Base-by-base conservation (phyloP, 2,888 invertebrate genomes). In the Polia nebulosa region DNA sequence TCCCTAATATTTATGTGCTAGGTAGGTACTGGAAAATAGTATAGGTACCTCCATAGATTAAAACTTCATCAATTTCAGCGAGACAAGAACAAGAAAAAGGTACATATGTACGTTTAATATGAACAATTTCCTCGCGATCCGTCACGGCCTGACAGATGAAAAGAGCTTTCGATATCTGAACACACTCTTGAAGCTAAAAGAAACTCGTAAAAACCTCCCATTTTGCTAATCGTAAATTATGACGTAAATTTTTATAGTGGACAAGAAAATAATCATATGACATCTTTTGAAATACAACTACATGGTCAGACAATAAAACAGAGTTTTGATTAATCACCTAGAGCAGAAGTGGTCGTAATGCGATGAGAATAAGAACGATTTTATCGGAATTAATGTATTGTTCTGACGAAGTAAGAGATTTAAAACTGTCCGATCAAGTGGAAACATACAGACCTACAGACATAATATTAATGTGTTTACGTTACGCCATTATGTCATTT, bases 171-270 rank as follows among this genome's bases (percentile, higher is more conserved):
- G 39, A 78, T 78, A 55, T 32, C 45, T 3, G 25, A 7, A 52
- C 22, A 67, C 41, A 49, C 66, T 70, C 68, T 66, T 69, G 53
- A 67, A 65, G 45, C 67, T 75, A 73, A 68, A 80, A 73, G 60
- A 81, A 82, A 74, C 63, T 74, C 59, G 61, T 78, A 74, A 79
- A 79, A 81, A 71, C 72, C 79, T 78, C 76, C 84, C 65, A 73
- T 77, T 76, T 78, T 78, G 69, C 62, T 62, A 64, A 81, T 71
- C 67, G 82, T 85, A 85, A 84, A 85, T 84, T 79, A 81, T 53
- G 15, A 57, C 39, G 32, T 74, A 80, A 57, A 74, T 62, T 63
- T 87, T 83, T 81, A 82, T 73, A 75, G 78, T 58, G 56, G 70
- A 81, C 75, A 72, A 63, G 68, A 78, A 81, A 84, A 84, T 80